Evolutionary conservation across 2,888 invertebrate genomes (phyloP).

Genomic region (Euclidia mi): DNA sequence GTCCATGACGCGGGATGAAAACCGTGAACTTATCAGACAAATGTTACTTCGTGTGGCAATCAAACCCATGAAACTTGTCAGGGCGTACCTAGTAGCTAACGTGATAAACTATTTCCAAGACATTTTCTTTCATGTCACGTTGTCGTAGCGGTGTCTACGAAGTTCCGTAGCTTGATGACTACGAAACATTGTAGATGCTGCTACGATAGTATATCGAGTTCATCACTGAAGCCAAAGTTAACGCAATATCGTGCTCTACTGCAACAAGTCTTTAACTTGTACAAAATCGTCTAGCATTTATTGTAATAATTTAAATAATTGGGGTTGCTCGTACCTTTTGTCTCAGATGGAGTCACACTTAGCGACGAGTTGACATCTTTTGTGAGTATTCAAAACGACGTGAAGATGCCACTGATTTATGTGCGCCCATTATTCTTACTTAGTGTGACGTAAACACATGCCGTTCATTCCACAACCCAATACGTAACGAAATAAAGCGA

Average conservation of each 20-base stretch:
- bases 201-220: background rate
- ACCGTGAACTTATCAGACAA: no score
- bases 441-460: slow-evolving; percentile 83
- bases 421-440: slow-evolving; percentile 82
- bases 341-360: slow-evolving; percentile 69
- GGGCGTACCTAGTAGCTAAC: no score
- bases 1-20: no score
- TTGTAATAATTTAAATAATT: slow-evolving; percentile 50
- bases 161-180: slow-evolving; percentile 3
- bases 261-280: background rate
- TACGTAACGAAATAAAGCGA: slow-evolving; percentile 48
- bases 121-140: background rate
- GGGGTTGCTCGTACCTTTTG: slow-evolving; percentile 57
- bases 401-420: slow-evolving; percentile 84
- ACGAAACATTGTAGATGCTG: background rate
- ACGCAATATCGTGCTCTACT: background rate
- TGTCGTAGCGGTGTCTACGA: slow-evolving; percentile 18
- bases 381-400: slow-evolving; percentile 81
- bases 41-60: no score
- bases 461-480: slow-evolving; percentile 65
- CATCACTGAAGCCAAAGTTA: background rate
- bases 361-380: slow-evolving; percentile 71
- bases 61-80: no score
- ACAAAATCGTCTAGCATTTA: slow-evolving; percentile 9
- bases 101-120: no score